Conservation (phyloP, 2,113 vertebrate genomes). For the Mus pahari region DNA sequence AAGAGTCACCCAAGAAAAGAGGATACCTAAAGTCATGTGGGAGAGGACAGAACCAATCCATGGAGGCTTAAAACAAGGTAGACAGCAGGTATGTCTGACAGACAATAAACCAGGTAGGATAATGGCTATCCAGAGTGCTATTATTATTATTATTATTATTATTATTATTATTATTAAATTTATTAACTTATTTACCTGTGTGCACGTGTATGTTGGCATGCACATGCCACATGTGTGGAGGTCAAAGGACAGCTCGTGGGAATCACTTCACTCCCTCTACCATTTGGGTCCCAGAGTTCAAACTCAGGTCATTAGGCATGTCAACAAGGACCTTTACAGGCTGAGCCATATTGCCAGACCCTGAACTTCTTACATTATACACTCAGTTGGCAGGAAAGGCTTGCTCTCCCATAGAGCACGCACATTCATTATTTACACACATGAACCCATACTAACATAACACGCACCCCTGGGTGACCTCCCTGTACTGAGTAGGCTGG, state of each 20-base stretch:
- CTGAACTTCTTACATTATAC: neutral
- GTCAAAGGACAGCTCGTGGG: neutral
- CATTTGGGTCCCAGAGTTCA: neutral
- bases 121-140: fast-evolving
- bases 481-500: neutral
- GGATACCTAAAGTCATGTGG: neutral
- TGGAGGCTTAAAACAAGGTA: fast-evolving
- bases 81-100: neutral
- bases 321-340: neutral
- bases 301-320: neutral
- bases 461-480: too few relatives aligned
- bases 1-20: neutral
- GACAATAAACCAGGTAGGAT: neutral
- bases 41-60: too few relatives aligned
- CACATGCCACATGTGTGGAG: neutral
- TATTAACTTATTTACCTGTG: neutral
- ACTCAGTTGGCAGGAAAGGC: neutral
- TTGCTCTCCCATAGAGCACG: neutral
- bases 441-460: too few relatives aligned
- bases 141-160: too few relatives aligned
- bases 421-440: neutral
- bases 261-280: neutral
- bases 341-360: neutral
- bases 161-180: neutral
- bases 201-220: neutral